These are phyloP conservation scores for Etheostoma perlongum DNA, from an alignment of 2,797 vertebrate species.

Conservation along the genomic window DNA sequence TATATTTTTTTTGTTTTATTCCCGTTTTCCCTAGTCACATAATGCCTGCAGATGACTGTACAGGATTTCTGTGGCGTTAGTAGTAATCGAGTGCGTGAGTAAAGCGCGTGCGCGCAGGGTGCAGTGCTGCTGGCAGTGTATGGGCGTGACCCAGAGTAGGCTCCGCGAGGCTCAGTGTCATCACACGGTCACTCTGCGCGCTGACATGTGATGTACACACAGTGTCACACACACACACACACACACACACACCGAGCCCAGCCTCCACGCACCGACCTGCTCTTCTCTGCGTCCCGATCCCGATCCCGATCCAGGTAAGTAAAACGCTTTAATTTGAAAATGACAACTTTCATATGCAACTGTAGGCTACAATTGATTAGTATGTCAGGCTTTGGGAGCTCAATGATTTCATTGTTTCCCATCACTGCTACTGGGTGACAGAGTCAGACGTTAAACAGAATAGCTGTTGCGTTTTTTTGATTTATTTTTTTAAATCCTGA, in stretches of 20 bases:
- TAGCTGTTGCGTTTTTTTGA: not conserved
- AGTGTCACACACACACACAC: not conserved
- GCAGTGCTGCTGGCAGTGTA: not conserved
- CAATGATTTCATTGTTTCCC: not conserved
- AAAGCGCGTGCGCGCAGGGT: no score
- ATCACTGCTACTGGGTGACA: not conserved
- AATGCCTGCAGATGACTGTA: no score
- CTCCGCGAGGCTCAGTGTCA: not conserved
- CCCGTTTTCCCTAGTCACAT: no score
- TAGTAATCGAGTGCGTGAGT: no score
- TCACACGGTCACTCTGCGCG: not conserved
- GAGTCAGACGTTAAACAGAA: no score
- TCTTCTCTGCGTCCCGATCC: not conserved
- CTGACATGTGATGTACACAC: slow-evolving; percentile 27
- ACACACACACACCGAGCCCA: not conserved
- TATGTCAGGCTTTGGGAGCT: not conserved
- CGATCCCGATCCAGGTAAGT: slow-evolving; percentile 41
- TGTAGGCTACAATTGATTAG: not conserved
- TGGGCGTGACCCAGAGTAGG: slow-evolving; percentile 25
- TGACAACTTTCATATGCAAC: not conserved
- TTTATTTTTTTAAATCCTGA: no score
- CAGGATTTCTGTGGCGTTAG: no score
- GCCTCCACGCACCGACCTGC: not conserved
- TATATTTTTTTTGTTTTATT: no score
- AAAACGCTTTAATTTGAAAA: not conserved